These are phyloP conservation scores for Ophion ellenae DNA, from an alignment of 2,888 invertebrate genomes.

Conservation along the genomic window DNA sequence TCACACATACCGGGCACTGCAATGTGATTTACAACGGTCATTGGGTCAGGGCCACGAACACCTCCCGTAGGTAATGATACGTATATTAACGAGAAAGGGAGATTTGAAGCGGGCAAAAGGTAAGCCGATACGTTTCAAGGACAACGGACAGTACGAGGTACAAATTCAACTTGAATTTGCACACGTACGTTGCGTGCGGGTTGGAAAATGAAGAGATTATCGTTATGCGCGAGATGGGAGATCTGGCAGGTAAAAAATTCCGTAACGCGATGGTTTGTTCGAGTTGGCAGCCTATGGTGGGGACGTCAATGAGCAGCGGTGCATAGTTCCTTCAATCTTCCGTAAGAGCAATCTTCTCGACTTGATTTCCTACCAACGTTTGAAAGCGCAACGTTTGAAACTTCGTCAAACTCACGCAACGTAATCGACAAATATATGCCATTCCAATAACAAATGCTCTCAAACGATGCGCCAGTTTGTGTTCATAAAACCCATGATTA, in stretches of 20 bases:
- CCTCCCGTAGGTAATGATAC: conserved; percentile 53
- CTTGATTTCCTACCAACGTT: too few relatives aligned
- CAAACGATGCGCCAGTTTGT: too few relatives aligned
- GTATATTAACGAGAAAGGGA: conserved; percentile 11
- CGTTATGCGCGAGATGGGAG: background rate
- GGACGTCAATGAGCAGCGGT: too few relatives aligned
- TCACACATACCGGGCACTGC: conserved; percentile 49
- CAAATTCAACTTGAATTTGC: conserved; percentile 22
- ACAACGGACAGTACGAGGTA: background rate
- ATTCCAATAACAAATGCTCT: too few relatives aligned
- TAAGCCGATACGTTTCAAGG: conserved; percentile 53
- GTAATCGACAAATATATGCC: too few relatives aligned
- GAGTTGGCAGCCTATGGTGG: too few relatives aligned
- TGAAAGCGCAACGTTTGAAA: too few relatives aligned
- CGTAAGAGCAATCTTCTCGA: too few relatives aligned
- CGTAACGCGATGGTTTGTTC: too few relatives aligned
- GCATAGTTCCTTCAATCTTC: too few relatives aligned
- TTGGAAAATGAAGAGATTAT: background rate
- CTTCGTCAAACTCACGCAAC: too few relatives aligned
- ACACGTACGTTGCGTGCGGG: background rate
- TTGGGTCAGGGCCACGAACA: conserved; percentile 71
- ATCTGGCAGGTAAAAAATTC: too few relatives aligned
- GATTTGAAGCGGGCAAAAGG: conserved; percentile 30
- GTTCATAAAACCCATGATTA: background rate
- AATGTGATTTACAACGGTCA: conserved; percentile 73